These are phyloP conservation scores for Boulengeromyrus knoepffleri DNA, from an alignment of 2,113 vertebrate genomes.

Conservation along the genomic window DNA sequence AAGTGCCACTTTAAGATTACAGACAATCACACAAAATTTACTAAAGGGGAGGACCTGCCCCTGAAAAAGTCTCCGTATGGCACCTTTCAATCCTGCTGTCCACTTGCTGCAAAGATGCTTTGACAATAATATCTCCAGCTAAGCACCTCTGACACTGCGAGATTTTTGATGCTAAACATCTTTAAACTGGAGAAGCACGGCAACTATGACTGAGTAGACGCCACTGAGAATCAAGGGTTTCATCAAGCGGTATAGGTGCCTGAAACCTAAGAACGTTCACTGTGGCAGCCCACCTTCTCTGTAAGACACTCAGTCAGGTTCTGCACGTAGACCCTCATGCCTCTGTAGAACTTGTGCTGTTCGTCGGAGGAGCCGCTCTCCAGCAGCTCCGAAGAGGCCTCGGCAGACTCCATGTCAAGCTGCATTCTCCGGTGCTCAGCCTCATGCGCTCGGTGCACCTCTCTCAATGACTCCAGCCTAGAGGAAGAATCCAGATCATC, in stretches of 20 bases:
- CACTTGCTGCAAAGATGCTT: neutral
- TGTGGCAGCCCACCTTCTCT: constrained; percentile 70
- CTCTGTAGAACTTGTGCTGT: constrained; percentile 76
- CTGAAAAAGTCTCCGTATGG: neutral
- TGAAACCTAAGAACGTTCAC: neutral
- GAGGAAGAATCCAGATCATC: constrained; percentile 18
- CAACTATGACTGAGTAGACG: neutral
- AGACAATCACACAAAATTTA: neutral
- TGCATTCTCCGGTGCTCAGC: constrained; percentile 73
- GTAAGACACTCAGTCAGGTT: constrained; percentile 83
- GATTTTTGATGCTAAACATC: neutral
- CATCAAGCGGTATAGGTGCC: neutral
- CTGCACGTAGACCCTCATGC: constrained; percentile 70
- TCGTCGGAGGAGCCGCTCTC: constrained; percentile 62
- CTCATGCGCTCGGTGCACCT: constrained; percentile 74
- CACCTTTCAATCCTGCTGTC: neutral
- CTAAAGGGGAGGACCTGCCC: neutral
- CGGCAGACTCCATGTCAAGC: constrained; percentile 65
- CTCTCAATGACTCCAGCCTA: constrained; percentile 71
- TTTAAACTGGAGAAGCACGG: neutral
- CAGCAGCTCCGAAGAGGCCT: constrained; percentile 58
- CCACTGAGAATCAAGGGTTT: neutral
- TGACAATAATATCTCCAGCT: neutral
- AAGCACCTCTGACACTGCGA: neutral
- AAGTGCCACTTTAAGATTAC: neutral